Conservation (phyloP, 2,888 invertebrate genomes). For the Caenorhabditis becei region DNA sequence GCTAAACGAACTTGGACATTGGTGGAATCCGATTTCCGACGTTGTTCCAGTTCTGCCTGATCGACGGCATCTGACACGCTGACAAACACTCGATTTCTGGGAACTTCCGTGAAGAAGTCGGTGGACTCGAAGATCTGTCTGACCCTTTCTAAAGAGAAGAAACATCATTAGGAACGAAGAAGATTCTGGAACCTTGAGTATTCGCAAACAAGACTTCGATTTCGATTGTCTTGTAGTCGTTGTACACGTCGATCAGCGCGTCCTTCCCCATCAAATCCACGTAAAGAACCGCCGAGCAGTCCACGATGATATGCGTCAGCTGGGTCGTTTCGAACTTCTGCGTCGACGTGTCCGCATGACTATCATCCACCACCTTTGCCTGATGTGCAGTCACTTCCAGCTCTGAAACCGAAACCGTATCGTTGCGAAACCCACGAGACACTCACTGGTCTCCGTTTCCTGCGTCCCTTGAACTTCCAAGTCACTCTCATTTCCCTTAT, state of each 20-base stretch:
- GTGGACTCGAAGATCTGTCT: conserved; percentile 74
- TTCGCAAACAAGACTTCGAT: conserved; percentile 74
- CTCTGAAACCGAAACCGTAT: conserved; percentile 28
- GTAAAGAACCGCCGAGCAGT: conserved; percentile 82
- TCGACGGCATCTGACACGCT: conserved; percentile 74
- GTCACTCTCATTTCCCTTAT: conserved; percentile 28
- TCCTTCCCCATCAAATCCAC: conserved; percentile 79
- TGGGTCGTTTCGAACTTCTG: conserved; percentile 50
- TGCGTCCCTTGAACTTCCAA: conserved; percentile 24
- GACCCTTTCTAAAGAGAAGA: conserved; percentile 68
- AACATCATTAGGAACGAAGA: neutral
- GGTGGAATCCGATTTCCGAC: conserved; percentile 25
- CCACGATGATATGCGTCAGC: conserved; percentile 74
- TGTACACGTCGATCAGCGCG: conserved; percentile 67
- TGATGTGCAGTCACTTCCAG: conserved; percentile 57
- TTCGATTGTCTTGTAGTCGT: conserved; percentile 69
- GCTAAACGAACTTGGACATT: conserved; percentile 5
- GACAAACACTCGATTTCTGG: conserved; percentile 71
- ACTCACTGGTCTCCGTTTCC: conserved; percentile 36
- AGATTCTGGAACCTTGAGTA: conserved; percentile 68
- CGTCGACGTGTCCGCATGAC: conserved; percentile 33
- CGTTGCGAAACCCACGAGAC: too few relatives aligned
- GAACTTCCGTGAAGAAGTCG: conserved; percentile 74
- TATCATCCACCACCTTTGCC: conserved; percentile 46
- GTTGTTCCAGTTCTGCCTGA: conserved; percentile 66